These are phyloP conservation scores for Zosterops lateralis DNA, from an alignment of 2,113 vertebrate genomes.

Conservation along the genomic window DNA sequence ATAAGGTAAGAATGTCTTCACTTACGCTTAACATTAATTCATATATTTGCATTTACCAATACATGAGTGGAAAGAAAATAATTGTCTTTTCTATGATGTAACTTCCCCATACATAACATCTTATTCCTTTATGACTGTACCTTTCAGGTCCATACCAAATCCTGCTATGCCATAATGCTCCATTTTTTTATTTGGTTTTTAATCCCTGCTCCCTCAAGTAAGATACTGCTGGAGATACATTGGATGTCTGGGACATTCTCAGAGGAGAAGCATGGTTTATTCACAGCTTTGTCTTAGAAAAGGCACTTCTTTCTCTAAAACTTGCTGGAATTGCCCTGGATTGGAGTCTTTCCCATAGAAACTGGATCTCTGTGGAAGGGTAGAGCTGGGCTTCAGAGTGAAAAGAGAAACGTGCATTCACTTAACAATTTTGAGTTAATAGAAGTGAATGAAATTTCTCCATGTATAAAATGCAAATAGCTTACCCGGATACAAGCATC, in stretches of 20 bases:
- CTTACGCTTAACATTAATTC: background rate
- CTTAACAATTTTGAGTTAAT: background rate
- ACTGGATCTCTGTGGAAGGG: background rate
- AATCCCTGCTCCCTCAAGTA: background rate
- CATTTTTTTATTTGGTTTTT: background rate
- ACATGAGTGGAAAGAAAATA: background rate
- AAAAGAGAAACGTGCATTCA: background rate
- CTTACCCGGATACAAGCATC: background rate
- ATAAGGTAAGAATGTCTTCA: slow-evolving; percentile 39
- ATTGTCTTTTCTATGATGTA: background rate
- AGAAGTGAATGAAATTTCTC: background rate
- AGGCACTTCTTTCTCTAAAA: background rate
- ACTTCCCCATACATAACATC: background rate
- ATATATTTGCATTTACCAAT: background rate
- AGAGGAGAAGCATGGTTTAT: background rate
- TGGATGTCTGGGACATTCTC: background rate
- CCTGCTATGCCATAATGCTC: too few relatives aligned
- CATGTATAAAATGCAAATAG: background rate
- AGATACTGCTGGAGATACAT: background rate
- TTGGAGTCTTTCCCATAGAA: background rate
- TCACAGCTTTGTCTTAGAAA: background rate
- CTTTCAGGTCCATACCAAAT: background rate
- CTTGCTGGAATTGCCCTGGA: background rate
- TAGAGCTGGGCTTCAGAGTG: background rate
- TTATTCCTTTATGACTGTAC: background rate